phyloP scores from a whole-genome alignment of 2,797 vertebrate species.

The Odontamblyopus lacepedii region DNA sequence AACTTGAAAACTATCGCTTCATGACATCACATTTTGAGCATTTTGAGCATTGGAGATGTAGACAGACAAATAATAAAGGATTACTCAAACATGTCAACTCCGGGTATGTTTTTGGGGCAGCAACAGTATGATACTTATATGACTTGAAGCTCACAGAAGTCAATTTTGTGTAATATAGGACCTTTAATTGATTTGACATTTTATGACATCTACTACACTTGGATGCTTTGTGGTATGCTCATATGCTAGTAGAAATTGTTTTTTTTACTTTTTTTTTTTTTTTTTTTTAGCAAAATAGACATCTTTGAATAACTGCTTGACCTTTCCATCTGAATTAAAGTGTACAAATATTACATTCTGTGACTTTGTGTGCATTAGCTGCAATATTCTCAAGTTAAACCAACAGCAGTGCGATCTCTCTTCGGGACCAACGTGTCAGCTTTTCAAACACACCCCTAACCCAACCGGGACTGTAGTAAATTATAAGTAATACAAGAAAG shows the following conservation, averaged over 20 bases:
- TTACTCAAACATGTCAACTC: too few species aligned
- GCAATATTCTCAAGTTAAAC: slow-evolving; percentile 18
- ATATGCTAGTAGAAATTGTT: neutral
- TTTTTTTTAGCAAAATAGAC: neutral
- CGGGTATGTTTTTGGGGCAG: too few species aligned
- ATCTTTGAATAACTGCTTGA: neutral
- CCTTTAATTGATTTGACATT: neutral
- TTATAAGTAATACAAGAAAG: slow-evolving; percentile 22
- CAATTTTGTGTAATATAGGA: too few species aligned
- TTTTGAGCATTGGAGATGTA: too few species aligned
- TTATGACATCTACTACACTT: neutral
- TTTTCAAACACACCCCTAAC: slow-evolving; percentile 16
- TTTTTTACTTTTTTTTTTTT: neutral
- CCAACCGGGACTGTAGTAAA: slow-evolving; percentile 21
- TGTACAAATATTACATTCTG: neutral
- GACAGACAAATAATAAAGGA: too few species aligned
- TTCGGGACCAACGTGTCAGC: slow-evolving; percentile 11
- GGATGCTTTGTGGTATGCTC: neutral
- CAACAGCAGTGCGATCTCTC: slow-evolving; percentile 1
- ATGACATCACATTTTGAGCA: too few species aligned
- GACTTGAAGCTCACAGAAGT: too few species aligned
- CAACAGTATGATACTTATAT: too few species aligned
- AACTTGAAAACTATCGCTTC: too few species aligned
- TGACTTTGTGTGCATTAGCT: slow-evolving; percentile 3
- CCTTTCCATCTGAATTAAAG: neutral